Evolutionary conservation across 2,888 invertebrate species (phyloP).

Genomic region (Tenthredo distinguenda): DNA sequence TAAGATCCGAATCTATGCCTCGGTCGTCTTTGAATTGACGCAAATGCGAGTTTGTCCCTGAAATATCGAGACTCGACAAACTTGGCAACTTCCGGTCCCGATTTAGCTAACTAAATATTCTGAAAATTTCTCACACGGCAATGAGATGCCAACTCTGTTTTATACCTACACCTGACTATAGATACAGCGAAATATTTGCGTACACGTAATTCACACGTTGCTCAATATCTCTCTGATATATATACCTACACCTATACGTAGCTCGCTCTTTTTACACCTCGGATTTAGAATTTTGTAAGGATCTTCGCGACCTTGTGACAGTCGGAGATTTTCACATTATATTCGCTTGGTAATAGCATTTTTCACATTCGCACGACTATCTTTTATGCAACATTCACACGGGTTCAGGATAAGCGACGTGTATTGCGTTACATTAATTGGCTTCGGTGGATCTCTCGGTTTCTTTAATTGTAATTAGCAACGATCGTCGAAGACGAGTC

Average conservation of each 20-base stretch:
- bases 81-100: slow-evolving; percentile 23
- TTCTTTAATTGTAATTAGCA: not conserved
- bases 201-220: not conserved
- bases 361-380: not conserved
- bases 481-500: not conserved
- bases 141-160: slow-evolving; percentile 39
- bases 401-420: not conserved
- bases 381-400: not conserved
- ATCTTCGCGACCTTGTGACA: not conserved
- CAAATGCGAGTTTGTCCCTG: slow-evolving; percentile 6
- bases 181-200: not conserved
- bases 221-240: not conserved
- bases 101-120: slow-evolving; percentile 31
- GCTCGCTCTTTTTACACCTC: not conserved
- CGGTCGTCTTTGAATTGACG: not conserved
- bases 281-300: slow-evolving; percentile 1
- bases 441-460: not conserved
- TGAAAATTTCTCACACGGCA: not conserved
- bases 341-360: not conserved
- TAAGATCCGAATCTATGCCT: not conserved
- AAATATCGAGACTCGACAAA: not conserved
- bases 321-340: not conserved
- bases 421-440: not conserved
- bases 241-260: not conserved
- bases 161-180: not conserved